Conservation (phyloP, 2,797 vertebrate genomes). For the Apodemus agrarius region DNA sequence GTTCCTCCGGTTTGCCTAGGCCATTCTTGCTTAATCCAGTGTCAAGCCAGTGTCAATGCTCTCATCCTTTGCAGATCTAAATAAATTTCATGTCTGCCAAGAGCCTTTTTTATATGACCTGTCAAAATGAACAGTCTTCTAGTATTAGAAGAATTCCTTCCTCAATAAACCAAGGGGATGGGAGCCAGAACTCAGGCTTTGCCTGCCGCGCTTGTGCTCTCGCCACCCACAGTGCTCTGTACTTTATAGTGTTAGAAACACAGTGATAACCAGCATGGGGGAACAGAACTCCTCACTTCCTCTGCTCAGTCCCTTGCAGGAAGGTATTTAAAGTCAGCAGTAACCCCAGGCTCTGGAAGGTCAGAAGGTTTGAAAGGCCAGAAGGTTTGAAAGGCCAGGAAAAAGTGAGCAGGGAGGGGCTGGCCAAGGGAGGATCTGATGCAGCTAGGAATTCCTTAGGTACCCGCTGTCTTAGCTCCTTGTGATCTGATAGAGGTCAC, state of each 20-base stretch:
- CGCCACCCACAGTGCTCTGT: not conserved
- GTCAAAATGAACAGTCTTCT: not conserved
- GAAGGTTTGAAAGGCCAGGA: not conserved
- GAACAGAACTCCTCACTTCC: not conserved
- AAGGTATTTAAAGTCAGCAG: not conserved
- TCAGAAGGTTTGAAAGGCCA: not conserved
- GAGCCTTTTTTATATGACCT: not conserved
- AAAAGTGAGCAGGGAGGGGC: not conserved
- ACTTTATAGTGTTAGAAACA: not conserved
- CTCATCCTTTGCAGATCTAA: not conserved
- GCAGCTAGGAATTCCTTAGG: not conserved
- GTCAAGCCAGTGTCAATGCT: not conserved
- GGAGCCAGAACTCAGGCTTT: not conserved
- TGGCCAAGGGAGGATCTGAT: not conserved
- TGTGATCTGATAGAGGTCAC: not conserved
- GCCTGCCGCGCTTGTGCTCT: not conserved
- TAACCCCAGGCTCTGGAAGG: not conserved
- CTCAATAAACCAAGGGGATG: not conserved
- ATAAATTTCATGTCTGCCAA: not conserved
- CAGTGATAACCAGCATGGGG: not conserved
- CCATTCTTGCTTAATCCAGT: not conserved
- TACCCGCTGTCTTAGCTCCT: conserved; percentile 2
- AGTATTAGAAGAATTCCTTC: not conserved
- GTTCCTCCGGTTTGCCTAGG: not conserved
- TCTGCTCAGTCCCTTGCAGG: not conserved